Evolutionary conservation across 2,113 vertebrate genomes (phyloP).

Genomic region (Ondatra zibethicus): DNA sequence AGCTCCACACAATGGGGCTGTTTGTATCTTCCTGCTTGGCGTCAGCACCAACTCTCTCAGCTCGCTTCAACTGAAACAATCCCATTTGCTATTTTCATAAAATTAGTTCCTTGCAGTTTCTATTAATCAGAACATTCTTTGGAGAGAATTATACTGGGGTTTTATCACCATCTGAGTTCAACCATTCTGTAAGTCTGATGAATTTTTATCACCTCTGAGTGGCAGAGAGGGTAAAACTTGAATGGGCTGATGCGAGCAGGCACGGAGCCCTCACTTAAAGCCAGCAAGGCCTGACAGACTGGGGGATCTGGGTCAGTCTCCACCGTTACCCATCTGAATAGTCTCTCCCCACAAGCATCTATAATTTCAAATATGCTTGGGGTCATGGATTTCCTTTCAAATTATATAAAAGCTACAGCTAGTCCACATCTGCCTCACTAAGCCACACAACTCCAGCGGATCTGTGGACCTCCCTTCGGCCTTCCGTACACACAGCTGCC

Average conservation of each 20-base stretch:
- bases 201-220: conserved; percentile 68
- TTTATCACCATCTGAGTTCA: conserved; percentile 73
- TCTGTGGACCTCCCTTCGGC: background rate
- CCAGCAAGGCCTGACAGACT: background rate
- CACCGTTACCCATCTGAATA: background rate
- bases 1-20: conserved; percentile 61
- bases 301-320: background rate
- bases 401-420: background rate
- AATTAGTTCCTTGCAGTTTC: conserved; percentile 79
- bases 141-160: conserved; percentile 71
- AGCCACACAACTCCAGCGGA: background rate
- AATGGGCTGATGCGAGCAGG: background rate
- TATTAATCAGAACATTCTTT: conserved; percentile 79
- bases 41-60: conserved; percentile 17
- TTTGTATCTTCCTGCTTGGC: conserved; percentile 61
- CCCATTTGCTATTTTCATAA: conserved; percentile 79
- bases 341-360: background rate
- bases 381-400: background rate
- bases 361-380: conserved; percentile 33
- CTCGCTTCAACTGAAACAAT: conserved; percentile 73
- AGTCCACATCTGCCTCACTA: background rate
- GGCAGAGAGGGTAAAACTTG: conserved; percentile 51
- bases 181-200: conserved; percentile 69
- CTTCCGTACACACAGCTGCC: background rate
- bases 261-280: background rate